These are phyloP conservation scores for Mactromeris polynyma DNA, from an alignment of 2,888 invertebrate genomes.

Conservation along the genomic window DNA sequence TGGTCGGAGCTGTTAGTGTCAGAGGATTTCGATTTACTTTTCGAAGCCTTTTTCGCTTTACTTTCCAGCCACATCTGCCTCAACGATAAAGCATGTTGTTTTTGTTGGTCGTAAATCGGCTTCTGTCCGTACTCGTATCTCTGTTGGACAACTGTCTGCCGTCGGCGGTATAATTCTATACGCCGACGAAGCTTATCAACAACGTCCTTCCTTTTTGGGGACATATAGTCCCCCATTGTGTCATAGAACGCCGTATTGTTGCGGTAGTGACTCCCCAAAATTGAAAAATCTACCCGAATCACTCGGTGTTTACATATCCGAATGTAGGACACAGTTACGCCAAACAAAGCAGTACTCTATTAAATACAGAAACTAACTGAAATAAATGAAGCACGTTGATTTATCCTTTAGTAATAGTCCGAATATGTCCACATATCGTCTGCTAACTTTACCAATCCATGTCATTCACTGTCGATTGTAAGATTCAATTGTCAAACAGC, in stretches of 20 bases:
- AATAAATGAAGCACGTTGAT: neutral
- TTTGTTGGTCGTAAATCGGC: conserved; percentile 95
- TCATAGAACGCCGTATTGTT: conserved; percentile 52
- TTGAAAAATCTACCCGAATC: neutral
- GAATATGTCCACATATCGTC: neutral
- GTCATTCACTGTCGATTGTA: conserved; percentile 29
- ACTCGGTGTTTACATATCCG: conserved; percentile 65
- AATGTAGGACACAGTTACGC: conserved; percentile 59
- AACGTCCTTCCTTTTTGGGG: conserved; percentile 90
- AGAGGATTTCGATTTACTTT: conserved; percentile 72
- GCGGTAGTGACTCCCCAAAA: neutral
- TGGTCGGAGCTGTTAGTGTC: conserved; percentile 74
- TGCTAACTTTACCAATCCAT: neutral
- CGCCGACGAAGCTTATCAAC: conserved; percentile 92
- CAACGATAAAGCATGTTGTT: conserved; percentile 94
- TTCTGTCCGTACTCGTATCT: conserved; percentile 95
- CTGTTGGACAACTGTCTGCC: conserved; percentile 95
- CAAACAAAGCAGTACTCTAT: conserved; percentile 56
- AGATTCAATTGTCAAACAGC: conserved; percentile 58
- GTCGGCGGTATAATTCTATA: conserved; percentile 94
- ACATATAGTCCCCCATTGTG: conserved; percentile 88
- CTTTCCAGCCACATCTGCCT: conserved; percentile 96
- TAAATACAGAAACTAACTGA: neutral
- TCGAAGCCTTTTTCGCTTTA: conserved; percentile 93
- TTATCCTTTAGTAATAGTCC: neutral